Base-by-base conservation (phyloP, 2,888 invertebrate genomes). In the Sturmia bella region DNA sequence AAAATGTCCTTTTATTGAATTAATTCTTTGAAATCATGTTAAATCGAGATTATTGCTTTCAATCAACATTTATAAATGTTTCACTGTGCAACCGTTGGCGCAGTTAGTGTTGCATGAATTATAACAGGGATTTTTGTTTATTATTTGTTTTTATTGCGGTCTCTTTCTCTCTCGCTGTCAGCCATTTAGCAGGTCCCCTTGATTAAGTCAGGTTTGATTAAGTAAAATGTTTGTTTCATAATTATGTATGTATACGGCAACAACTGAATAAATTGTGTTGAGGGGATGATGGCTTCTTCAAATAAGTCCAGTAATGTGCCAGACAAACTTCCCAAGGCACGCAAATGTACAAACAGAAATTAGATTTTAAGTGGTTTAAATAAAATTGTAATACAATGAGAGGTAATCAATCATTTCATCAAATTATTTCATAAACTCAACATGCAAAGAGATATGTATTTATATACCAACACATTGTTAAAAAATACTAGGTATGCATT, bases 321-420 rank as follows among this genome's bases (percentile, higher is more conserved):
- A 32, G 32, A 32, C 39, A 52, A 37, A 37, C 19, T 2, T 21
- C 21, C 50, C 41, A 24, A 32, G 12, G 19, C 17, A 12, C 11
- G n/a, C 9, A 45, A n/a, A 45, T 2, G 27, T 27, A 27, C 27
- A 3, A 32, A n/a, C n/a, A n/a, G n/a, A n/a, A n/a, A 9, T 9
- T n/a, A 24, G 12, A 24, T 52, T 12, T 52, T 52, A 52, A 27
- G 6, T 1, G 5, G 24, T 52, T 21, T 52, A 52, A 52, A 52
- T 52, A n/a, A 54, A 56, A 56, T 61, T 64, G 24, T 64, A 41
- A 41, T 69, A 50, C 24, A 66, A 72, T 72, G 72, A 66, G 66
- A 72, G 43, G n/a, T n/a, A 72, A 66, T 78, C 66, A 78, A 78
- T 78, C 78, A 72, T 72, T 64, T 59, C 45, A 52, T 59, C 27